Evolutionary conservation across 2,888 invertebrate species (phyloP).

Genomic region (Eurytoma adleriae): DNA sequence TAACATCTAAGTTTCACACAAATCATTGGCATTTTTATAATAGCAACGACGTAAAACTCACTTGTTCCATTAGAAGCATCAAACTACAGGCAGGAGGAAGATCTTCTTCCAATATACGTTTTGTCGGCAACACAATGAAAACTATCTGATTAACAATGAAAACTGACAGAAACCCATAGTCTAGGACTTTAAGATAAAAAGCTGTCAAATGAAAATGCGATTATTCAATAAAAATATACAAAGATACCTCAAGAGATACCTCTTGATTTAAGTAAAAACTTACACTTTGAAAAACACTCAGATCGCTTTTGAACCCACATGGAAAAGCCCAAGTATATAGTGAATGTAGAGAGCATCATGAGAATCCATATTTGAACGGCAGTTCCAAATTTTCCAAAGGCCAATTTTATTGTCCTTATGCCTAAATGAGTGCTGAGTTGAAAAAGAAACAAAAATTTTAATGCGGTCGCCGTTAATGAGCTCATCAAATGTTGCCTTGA

Average conservation of each 20-base stretch:
- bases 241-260: not conserved
- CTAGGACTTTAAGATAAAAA: constrained; percentile 70
- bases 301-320: constrained; percentile 76
- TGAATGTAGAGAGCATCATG: constrained; percentile 76
- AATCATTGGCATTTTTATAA: not conserved
- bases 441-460: not conserved
- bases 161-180: constrained; percentile 71
- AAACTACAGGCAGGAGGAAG: constrained; percentile 79
- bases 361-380: constrained; percentile 79
- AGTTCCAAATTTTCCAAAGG: constrained; percentile 80
- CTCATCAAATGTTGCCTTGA: too few relatives aligned
- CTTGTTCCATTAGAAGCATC: constrained; percentile 80
- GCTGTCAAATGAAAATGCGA: constrained; percentile 68
- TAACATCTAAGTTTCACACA: not conserved
- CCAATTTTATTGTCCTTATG: constrained; percentile 79
- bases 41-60: constrained; percentile 56
- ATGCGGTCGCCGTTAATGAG: too few relatives aligned
- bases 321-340: constrained; percentile 75
- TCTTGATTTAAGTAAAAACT: constrained; percentile 39
- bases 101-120: constrained; percentile 73
- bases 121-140: constrained; percentile 75
- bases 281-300: constrained; percentile 71
- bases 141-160: constrained; percentile 72
- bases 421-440: constrained; percentile 78
- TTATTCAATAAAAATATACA: constrained; percentile 22